These are phyloP conservation scores for Pseudomyrmex cubaensis DNA, from an alignment of 1,140 invertebrate genomes.

Conservation along the genomic window DNA sequence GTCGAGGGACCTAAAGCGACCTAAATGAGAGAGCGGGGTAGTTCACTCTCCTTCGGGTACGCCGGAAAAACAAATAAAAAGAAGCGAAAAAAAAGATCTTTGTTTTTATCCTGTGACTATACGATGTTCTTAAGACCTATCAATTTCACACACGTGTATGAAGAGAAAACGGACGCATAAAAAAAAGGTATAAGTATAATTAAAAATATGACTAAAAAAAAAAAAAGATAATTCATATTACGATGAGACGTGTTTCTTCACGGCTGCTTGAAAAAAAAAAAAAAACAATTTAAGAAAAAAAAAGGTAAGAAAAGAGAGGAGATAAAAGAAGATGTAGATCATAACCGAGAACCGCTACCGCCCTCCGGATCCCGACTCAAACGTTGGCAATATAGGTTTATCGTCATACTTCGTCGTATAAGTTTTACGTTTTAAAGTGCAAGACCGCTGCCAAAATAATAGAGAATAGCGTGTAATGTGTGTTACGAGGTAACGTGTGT, in stretches of 20 bases:
- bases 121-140: slow-evolving; percentile 72
- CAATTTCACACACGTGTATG: slow-evolving; percentile 65
- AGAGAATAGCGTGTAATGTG: slow-evolving; percentile 53
- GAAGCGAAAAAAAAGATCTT: slow-evolving; percentile 1
- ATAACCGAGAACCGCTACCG: slow-evolving; percentile 36
- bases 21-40: not conserved
- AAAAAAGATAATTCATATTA: slow-evolving; percentile 10
- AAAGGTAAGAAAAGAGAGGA: slow-evolving; percentile 1
- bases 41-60: not conserved
- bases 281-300: not conserved
- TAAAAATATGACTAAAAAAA: slow-evolving; percentile 28
- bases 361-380: slow-evolving; percentile 9
- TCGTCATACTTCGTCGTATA: slow-evolving; percentile 48
- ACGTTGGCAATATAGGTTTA: slow-evolving; percentile 51
- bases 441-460: slow-evolving; percentile 63
- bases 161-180: slow-evolving; percentile 39
- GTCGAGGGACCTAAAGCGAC: slow-evolving; percentile 43
- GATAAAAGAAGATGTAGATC: not conserved
- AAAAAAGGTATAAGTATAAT: slow-evolving; percentile 46
- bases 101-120: slow-evolving; percentile 54
- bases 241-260: slow-evolving; percentile 41
- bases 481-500: slow-evolving; percentile 53
- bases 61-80: not conserved
- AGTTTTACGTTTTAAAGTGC: slow-evolving; percentile 62
- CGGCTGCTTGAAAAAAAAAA: not conserved